Base-by-base conservation (phyloP, 2,113 vertebrate species). In the Prinia subflava region DNA sequence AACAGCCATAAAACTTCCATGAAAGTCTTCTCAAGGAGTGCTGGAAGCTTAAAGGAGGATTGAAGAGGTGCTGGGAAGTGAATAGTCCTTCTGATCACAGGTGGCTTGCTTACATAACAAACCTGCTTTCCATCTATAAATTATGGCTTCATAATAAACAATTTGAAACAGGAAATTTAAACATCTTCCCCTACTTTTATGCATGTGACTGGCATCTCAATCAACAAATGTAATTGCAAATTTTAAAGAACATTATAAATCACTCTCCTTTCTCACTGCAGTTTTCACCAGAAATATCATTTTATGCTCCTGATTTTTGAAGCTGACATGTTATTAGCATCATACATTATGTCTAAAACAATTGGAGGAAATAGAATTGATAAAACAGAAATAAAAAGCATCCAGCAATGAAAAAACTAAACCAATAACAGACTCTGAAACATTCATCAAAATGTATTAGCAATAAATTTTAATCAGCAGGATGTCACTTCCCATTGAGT, bases 391-490 rank as follows among this genome's bases (percentile, higher is more conserved):
- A 96, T 84, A 94, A 74, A 95, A 95, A 79, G 31, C 70, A 63
- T 77, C 78, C 85, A 87, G 70, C 88, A 94, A 82, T 92, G 63
- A 88, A 84, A 89, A 91, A 94, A 41, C 47, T 37, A 95, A 96
- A 87, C 82, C 83, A 95, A 89, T 81, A 94, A 77, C 68, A 92
- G 27, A n/a, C 74, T 83, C 84, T 90, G 68, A 96, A 96, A 71
- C 81, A 94, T 91, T 96, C 73, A 87, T 97, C 87, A 85, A 90
- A 94, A 47, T 60, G 53, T 59, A 96, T 96, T 86, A 95, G 81
- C 89, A 92, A 96, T 95, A 94, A 81, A 96, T 97, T 90, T 94
- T 96, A 92, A 96, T 97, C 94, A 96, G 90, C 52, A 49, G 15
- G 8, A 11, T 96, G 95, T 95, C 94, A 90, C 78, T 89, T 97